Percentiles rank a stretch among this genome's conserved stretches.
phyloP scores from a whole-genome alignment of 2,113 vertebrate species.

The Anarhynchus alexandrinus region DNA sequence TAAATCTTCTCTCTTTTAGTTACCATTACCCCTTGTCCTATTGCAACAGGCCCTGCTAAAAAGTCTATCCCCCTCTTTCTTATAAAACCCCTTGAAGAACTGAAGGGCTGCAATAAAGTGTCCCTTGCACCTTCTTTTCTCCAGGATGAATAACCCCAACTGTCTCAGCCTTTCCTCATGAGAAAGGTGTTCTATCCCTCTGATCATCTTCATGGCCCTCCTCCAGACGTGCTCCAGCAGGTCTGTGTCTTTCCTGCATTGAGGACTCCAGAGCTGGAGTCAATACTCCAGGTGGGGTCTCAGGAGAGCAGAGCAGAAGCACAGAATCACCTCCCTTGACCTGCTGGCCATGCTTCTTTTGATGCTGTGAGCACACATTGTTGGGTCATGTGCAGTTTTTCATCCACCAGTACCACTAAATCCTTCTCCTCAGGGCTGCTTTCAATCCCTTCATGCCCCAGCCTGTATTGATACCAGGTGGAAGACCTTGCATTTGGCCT shows the following conservation, averaged over 20 bases:
- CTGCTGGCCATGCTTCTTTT: neutral
- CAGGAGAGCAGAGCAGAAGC: neutral
- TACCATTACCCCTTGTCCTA: too few relatives aligned
- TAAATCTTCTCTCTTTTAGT: too few relatives aligned
- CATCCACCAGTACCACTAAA: neutral
- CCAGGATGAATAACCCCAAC: neutral
- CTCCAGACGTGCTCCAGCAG: neutral
- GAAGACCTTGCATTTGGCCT: neutral
- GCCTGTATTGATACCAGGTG: neutral
- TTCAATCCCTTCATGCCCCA: neutral
- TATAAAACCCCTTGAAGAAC: neutral
- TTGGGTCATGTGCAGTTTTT: neutral
- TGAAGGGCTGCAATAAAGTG: neutral
- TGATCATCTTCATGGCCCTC: neutral
- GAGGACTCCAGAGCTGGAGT: neutral
- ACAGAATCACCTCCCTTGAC: neutral
- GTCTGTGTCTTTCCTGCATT: neutral
- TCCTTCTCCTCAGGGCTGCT: neutral
- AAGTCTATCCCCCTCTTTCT: too few relatives aligned
- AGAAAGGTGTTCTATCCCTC: neutral
- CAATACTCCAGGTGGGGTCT: neutral
- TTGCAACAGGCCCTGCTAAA: too few relatives aligned
- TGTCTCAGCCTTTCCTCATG: neutral
- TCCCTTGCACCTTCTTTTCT: neutral
- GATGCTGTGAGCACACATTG: neutral